phyloP scores from a whole-genome alignment of 2,888 invertebrate genomes.

The Agrochola lota region DNA sequence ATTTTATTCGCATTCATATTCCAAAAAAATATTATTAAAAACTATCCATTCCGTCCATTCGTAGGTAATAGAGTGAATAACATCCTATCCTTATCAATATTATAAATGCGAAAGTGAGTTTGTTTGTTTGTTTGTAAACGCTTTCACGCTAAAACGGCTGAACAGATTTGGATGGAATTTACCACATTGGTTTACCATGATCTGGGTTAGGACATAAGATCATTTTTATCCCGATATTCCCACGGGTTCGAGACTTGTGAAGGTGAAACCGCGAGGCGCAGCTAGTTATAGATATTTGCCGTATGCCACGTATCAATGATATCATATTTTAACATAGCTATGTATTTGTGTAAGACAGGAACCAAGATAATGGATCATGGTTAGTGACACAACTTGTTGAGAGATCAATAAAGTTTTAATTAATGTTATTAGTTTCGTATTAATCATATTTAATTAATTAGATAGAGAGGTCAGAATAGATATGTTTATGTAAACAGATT shows the following conservation, averaged over 20 bases:
- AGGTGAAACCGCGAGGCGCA: no score
- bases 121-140: no score
- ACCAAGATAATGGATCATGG: constrained; percentile 55
- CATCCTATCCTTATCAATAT: no score
- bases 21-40: background rate
- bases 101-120: no score
- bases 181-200: no score
- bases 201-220: no score
- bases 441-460: constrained; percentile 55
- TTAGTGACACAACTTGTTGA: constrained; percentile 46
- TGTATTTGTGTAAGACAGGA: constrained; percentile 15
- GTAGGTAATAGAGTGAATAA: no score
- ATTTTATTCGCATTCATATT: constrained; percentile 1
- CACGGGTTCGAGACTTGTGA: no score
- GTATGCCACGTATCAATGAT: constrained; percentile 39
- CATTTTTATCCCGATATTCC: no score
- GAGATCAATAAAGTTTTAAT: constrained; percentile 56
- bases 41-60: background rate
- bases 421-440: constrained; percentile 53
- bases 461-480: constrained; percentile 37
- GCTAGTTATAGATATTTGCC: constrained; percentile 6
- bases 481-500: constrained; percentile 51
- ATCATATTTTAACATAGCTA: constrained; percentile 50
- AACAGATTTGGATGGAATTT: no score
- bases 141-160: no score